These are phyloP conservation scores for Anthopleura sola DNA, from an alignment of 64 coral and sea anemone genomes.

Conservation along the genomic window DNA sequence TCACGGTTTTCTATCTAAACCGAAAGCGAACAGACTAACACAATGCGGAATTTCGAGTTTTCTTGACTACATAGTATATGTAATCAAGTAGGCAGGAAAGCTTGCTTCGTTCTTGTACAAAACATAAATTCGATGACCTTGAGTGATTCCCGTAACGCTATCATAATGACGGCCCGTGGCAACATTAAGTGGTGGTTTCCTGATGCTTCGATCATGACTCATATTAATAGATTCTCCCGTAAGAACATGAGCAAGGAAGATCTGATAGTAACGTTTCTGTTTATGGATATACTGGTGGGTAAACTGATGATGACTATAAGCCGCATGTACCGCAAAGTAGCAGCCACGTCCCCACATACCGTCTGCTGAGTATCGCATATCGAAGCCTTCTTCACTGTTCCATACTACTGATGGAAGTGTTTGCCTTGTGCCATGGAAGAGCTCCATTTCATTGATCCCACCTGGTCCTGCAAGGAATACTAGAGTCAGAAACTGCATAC, in stretches of 20 bases:
- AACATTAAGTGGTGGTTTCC: slow-evolving; percentile 32
- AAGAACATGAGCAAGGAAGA: slow-evolving; percentile 60
- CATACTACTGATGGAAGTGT: slow-evolving; percentile 51
- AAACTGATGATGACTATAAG: slow-evolving; percentile 37
- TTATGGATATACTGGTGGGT: not conserved
- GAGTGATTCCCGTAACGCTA: slow-evolving; percentile 39
- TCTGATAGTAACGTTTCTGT: not conserved
- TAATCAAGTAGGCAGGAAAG: slow-evolving; percentile 65
- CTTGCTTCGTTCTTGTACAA: slow-evolving; percentile 58
- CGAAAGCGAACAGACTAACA: too few relatives aligned
- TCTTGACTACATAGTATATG: slow-evolving; percentile 21
- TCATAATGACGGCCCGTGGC: slow-evolving; percentile 40
- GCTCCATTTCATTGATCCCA: slow-evolving; percentile 67
- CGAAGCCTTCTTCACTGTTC: slow-evolving; percentile 79
- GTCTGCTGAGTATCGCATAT: slow-evolving; percentile 61
- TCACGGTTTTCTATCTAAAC: not conserved
- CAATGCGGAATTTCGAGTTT: too few relatives aligned
- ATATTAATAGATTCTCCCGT: slow-evolving; percentile 46
- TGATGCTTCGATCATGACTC: slow-evolving; percentile 24
- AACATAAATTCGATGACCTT: slow-evolving; percentile 37
- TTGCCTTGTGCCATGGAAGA: slow-evolving; percentile 62
- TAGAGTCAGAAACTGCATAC: not conserved
- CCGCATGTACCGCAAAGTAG: slow-evolving; percentile 66
- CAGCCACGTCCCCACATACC: slow-evolving; percentile 76
- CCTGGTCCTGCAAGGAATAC: slow-evolving; percentile 2